Percentiles rank a stretch among this genome's conserved stretches.
These are phyloP conservation scores for Penaeus vannamei DNA, from an alignment of 1,140 invertebrate genomes.

Conservation along the genomic window DNA sequence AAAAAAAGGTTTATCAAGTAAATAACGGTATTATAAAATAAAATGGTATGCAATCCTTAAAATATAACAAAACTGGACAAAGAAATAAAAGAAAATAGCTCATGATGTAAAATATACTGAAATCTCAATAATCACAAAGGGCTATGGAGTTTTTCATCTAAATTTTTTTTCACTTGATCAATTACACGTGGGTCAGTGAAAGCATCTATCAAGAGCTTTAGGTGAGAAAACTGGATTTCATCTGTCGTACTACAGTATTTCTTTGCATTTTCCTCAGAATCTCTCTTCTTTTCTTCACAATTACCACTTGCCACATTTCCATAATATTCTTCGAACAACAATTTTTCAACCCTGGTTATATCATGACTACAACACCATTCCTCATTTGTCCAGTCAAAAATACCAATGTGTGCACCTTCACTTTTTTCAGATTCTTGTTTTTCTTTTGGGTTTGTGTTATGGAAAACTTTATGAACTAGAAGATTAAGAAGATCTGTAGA, in stretches of 20 bases:
- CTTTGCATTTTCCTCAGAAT: not conserved
- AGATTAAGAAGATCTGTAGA: constrained; percentile 37
- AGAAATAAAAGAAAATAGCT: not conserved
- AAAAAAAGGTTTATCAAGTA: not conserved
- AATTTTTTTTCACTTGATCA: constrained; percentile 37
- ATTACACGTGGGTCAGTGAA: constrained; percentile 59
- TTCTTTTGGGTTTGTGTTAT: not conserved
- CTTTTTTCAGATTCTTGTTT: not conserved
- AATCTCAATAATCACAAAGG: not conserved
- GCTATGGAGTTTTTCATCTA: constrained; percentile 55
- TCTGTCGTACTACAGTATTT: no score
- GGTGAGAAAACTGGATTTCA: not conserved
- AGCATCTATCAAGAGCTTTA: constrained; percentile 55
- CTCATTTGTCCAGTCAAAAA: not conserved
- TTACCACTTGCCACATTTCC: no score
- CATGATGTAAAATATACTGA: not conserved
- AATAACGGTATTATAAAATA: not conserved
- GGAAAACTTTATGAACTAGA: constrained; percentile 22
- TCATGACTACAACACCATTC: no score
- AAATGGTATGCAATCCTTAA: no score
- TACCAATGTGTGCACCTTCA: not conserved
- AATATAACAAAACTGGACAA: no score
- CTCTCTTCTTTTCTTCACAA: not conserved
- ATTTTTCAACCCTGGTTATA: no score
- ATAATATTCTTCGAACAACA: no score